Percentiles rank a stretch among this genome's conserved stretches.
Evolutionary conservation across 2,888 invertebrate species (phyloP).

Genomic region (Drosophila multiciliata): DNA sequence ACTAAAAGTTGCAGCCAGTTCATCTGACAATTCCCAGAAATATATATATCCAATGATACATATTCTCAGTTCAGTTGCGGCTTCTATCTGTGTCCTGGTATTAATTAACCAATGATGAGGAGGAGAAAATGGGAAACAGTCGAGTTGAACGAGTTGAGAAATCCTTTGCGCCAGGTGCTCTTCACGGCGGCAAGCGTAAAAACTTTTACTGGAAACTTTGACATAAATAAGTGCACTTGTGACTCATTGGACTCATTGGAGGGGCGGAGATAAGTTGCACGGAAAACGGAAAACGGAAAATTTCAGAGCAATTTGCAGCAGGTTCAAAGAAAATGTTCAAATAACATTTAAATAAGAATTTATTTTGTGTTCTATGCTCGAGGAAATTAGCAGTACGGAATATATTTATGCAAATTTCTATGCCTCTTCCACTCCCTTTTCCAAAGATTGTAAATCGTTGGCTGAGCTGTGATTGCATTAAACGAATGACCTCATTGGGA

Average conservation of each 20-base stretch:
- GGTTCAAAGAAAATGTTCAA: conserved; percentile 22
- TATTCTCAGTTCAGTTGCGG: background rate
- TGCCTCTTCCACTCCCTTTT: background rate
- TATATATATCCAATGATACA: conserved; percentile 22
- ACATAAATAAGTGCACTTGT: conserved; percentile 58
- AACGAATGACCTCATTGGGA: conserved; percentile 6
- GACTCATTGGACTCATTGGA: conserved; percentile 27
- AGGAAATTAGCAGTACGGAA: conserved; percentile 43
- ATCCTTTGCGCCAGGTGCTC: conserved; percentile 43
- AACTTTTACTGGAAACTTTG: conserved; percentile 50
- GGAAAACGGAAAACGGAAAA: conserved; percentile 34
- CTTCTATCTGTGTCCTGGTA: conserved; percentile 28
- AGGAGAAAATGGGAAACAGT: conserved; percentile 6
- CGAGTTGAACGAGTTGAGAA: conserved; percentile 38
- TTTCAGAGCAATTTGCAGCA: conserved; percentile 19
- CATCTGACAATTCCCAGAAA: conserved; percentile 36
- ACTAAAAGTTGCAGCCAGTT: conserved; percentile 52
- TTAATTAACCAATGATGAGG: conserved; percentile 43
- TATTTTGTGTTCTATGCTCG: conserved; percentile 29
- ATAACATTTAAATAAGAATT: conserved; percentile 42
- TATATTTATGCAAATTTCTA: conserved; percentile 54
- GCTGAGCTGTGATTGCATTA: conserved; percentile 39
- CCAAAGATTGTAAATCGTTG: conserved; percentile 31
- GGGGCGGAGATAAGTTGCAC: conserved; percentile 34
- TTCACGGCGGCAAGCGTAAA: conserved; percentile 15